Evolutionary conservation across 35 echinoderm and acorn worm genomes (phyloP).

Genomic region (Apostichopus japonicus): DNA sequence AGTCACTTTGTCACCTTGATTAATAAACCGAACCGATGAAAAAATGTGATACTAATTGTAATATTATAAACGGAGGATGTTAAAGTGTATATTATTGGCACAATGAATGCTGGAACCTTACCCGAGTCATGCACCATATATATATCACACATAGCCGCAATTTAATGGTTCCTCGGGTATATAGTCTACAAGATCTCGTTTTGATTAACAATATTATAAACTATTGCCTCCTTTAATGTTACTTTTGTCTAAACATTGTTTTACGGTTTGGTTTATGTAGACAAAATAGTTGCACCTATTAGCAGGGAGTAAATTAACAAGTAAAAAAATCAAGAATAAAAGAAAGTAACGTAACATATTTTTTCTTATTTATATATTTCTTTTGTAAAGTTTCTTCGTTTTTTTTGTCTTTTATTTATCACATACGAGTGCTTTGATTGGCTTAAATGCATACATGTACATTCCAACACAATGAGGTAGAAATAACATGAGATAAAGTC

Average conservation of each 20-base stretch:
- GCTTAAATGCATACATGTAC: constrained; percentile 41
- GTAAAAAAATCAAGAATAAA: background rate
- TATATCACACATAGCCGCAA: no score
- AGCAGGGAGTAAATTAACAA: background rate
- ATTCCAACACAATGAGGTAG: constrained; percentile 27
- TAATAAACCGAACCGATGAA: background rate
- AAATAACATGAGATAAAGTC: background rate
- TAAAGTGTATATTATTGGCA: background rate
- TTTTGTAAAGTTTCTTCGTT: background rate
- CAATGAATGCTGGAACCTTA: background rate
- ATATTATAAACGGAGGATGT: background rate
- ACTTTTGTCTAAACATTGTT: background rate
- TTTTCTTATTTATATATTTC: constrained; percentile 1
- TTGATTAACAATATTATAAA: no score
- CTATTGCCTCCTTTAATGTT: no score
- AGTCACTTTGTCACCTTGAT: background rate
- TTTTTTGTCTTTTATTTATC: background rate
- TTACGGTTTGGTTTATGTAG: constrained; percentile 1
- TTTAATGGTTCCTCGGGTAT: no score
- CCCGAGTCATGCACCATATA: no score
- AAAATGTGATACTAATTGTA: background rate
- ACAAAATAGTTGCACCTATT: background rate
- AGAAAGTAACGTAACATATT: background rate
- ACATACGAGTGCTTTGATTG: background rate
- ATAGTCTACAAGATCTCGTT: no score